Evolutionary conservation across 1,140 invertebrate species (phyloP).

Genomic region (Mercenaria mercenaria): DNA sequence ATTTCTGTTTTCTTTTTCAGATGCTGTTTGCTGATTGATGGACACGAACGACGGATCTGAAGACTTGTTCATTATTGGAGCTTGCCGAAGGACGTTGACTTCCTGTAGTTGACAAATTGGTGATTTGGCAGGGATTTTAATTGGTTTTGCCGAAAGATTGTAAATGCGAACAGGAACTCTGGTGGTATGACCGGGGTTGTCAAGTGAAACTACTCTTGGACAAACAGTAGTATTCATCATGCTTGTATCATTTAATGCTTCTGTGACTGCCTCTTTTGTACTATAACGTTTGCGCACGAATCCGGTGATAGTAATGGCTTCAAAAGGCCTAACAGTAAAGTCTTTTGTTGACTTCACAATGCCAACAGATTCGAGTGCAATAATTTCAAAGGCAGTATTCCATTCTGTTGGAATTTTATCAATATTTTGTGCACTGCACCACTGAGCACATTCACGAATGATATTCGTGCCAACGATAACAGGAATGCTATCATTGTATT

Average conservation of each 20-base stretch:
- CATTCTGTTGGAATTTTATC: background rate
- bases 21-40: background rate
- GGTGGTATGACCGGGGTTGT: background rate
- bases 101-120: conserved; percentile 35
- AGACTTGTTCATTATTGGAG: too few relatives aligned
- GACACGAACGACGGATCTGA: background rate
- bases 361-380: background rate
- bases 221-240: background rate
- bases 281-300: background rate
- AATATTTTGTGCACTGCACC: background rate
- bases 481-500: background rate
- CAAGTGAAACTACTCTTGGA: conserved; percentile 62
- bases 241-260: background rate
- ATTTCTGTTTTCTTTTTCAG: background rate
- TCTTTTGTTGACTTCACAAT: conserved; percentile 14
- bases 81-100: conserved; percentile 40
- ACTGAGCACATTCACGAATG: background rate
- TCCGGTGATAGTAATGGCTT: conserved; percentile 16
- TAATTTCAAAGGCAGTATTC: background rate
- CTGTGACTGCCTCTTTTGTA: background rate
- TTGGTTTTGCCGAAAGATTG: conserved; percentile 52
- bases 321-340: background rate
- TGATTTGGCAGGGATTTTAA: conserved; percentile 29
- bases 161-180: conserved; percentile 55
- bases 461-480: background rate